phyloP scores from a whole-genome alignment of 2,113 vertebrate genomes.

The Clupea harengus region DNA sequence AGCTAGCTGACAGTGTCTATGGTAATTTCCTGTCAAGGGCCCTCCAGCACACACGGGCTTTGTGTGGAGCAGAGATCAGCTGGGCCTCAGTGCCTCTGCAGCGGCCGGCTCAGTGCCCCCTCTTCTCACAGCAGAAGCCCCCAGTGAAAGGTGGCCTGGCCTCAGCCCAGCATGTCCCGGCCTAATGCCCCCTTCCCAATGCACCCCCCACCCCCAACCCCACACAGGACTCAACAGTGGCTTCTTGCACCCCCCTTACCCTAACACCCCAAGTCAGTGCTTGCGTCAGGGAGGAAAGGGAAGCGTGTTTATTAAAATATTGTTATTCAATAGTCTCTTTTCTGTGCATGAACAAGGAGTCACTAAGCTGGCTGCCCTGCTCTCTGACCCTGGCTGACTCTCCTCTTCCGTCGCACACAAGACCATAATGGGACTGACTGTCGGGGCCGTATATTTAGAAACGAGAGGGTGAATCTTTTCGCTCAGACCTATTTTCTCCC shows the following conservation, averaged over 20 bases:
- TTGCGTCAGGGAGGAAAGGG: constrained; percentile 64
- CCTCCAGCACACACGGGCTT: constrained; percentile 78
- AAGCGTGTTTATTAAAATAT: constrained; percentile 82
- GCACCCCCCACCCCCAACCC: neutral
- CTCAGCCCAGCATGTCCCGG: constrained; percentile 70
- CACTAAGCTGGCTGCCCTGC: constrained; percentile 83
- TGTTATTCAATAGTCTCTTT: constrained; percentile 93
- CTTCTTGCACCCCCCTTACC: constrained; percentile 52
- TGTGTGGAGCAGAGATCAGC: constrained; percentile 75
- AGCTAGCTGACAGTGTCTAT: constrained; percentile 73
- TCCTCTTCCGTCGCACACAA: constrained; percentile 80
- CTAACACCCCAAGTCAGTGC: constrained; percentile 65
- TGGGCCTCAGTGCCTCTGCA: constrained; percentile 76
- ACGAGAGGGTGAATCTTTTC: constrained; percentile 60
- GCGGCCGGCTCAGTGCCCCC: constrained; percentile 61
- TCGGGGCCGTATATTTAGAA: constrained; percentile 85
- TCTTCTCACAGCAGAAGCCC: constrained; percentile 78
- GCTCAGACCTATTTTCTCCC: constrained; percentile 64
- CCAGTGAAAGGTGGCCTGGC: constrained; percentile 83
- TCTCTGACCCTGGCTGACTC: constrained; percentile 85
- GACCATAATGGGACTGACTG: constrained; percentile 90
- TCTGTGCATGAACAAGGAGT: constrained; percentile 81
- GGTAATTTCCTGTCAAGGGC: constrained; percentile 83
- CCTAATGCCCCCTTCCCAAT: constrained; percentile 64
- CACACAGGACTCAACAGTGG: constrained; percentile 73